Base-by-base conservation (phyloP, 30 jellyfish, hydroid and myxozoan species). In the Hydra vulgaris region DNA sequence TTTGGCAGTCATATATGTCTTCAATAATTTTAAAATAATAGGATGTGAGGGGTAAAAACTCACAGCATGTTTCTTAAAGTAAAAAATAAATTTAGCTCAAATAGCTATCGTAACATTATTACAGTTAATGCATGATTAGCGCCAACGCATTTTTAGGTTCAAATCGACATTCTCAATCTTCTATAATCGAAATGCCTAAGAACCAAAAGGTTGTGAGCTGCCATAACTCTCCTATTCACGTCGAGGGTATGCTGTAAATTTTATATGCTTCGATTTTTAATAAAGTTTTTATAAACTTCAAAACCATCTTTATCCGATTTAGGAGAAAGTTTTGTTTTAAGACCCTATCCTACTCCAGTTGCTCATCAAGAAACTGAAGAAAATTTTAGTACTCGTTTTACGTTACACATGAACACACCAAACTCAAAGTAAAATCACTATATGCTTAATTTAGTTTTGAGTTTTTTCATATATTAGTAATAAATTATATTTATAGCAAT, bases 321-420 rank as follows among this genome's bases (percentile, higher is more conserved):
- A 75, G 83, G 85, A 52, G 85, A 78, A n/a, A 79, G 87, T 8
- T 80, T 80, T 26, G 87, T 80, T 21, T 21, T 80, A 21, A 61
- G 27, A 27, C 87, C 87, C 24, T 80, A 66, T 26, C 87, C 87
- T n/a, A 80, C 87, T 15, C 87, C 87, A 7, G 85, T 53, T 27
- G 26, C 8, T 8, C 25, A 68, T 68, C 85, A 61, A 25, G 74
- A 78, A 5, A 70, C 24, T 4, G 84, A 80, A 23, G 84, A 80
- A 25, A 56, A 66, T 40, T 80, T 80, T 75, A 80, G 87, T 18
- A 74, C 70, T 27, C 85, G 87, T 22, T 80, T 80, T 27, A 80
- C 81, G 20, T 53, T 80, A 26, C 87, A 80, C 72, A 15, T 80
- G n/a, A 80, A 80, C 27, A 80, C 87, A 0, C 87, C 87, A 0